phyloP scores from a whole-genome alignment of 2,888 invertebrate genomes.

The Hemistola chrysoprasaria region DNA sequence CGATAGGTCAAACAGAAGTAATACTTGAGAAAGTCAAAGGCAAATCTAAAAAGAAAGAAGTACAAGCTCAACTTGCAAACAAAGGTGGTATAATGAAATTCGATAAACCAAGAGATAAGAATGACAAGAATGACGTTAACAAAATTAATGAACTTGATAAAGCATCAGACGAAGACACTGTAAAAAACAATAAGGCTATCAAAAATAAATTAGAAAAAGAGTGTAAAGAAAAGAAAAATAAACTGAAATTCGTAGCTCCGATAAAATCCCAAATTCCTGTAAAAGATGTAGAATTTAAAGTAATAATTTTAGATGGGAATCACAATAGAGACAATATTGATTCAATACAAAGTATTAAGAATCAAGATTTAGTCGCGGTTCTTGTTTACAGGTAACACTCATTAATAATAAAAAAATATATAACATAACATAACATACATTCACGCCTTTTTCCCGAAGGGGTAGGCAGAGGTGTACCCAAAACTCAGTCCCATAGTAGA shows the following conservation, averaged over 20 bases:
- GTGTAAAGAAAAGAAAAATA: conserved; percentile 43
- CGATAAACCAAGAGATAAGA: conserved; percentile 41
- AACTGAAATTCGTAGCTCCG: conserved; percentile 55
- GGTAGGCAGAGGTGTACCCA: too few relatives aligned
- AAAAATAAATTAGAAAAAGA: conserved; percentile 10
- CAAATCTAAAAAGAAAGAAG: conserved; percentile 38
- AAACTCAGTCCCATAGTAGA: too few relatives aligned
- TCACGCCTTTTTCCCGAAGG: too few relatives aligned
- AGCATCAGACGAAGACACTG: conserved; percentile 2
- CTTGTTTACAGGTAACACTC: conserved; percentile 53
- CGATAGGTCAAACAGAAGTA: background rate
- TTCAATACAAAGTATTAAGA: background rate
- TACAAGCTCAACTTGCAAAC: conserved; percentile 62
- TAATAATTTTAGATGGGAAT: conserved; percentile 37
- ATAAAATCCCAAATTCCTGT: conserved; percentile 57
- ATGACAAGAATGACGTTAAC: conserved; percentile 9
- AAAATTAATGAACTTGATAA: conserved; percentile 12
- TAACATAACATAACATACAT: too few relatives aligned
- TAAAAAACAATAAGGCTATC: conserved; percentile 6
- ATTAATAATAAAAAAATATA: too few relatives aligned
- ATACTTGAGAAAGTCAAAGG: conserved; percentile 22
- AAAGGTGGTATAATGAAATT: conserved; percentile 69
- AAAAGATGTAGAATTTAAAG: conserved; percentile 44
- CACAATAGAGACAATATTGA: conserved; percentile 22
- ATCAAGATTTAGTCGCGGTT: conserved; percentile 36